Conservation (phyloP, 2,888 invertebrate genomes). For the Drosophila rubida region DNA sequence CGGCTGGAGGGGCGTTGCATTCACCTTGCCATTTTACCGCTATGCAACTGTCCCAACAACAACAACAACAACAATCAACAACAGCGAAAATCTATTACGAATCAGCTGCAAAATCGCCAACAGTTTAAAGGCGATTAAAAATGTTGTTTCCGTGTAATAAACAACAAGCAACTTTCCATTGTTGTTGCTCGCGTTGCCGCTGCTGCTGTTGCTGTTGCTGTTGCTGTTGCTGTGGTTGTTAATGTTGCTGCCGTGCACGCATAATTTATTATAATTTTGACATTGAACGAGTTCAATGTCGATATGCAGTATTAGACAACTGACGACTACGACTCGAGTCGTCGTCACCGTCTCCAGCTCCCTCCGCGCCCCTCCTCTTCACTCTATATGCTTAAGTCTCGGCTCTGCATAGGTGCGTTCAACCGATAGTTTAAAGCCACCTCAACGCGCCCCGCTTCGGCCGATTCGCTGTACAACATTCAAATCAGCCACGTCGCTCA, state of each 20-base stretch:
- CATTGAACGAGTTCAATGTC: slow-evolving; percentile 83
- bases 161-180: slow-evolving; percentile 66
- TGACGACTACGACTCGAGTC: slow-evolving; percentile 7
- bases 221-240: slow-evolving; percentile 25
- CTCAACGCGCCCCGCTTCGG: background rate
- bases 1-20: background rate
- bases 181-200: slow-evolving; percentile 40
- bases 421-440: slow-evolving; percentile 29
- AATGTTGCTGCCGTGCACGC: slow-evolving; percentile 59
- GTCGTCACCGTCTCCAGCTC: background rate
- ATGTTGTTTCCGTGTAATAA: slow-evolving; percentile 76
- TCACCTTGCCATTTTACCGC: slow-evolving; percentile 51
- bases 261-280: slow-evolving; percentile 81
- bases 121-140: slow-evolving; percentile 47
- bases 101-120: slow-evolving; percentile 20
- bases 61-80: slow-evolving; percentile 36
- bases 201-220: slow-evolving; percentile 25
- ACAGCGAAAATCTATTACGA: slow-evolving; percentile 41
- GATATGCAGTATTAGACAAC: slow-evolving; percentile 67
- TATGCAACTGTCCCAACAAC: slow-evolving; percentile 44
- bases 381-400: background rate
- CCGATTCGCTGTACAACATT: slow-evolving; percentile 36
- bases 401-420: slow-evolving; percentile 51
- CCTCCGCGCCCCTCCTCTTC: slow-evolving; percentile 4
- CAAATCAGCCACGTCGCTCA: slow-evolving; percentile 60